phyloP scores from a whole-genome alignment of 2,888 invertebrate genomes.

The Petrolisthes manimaculis region DNA sequence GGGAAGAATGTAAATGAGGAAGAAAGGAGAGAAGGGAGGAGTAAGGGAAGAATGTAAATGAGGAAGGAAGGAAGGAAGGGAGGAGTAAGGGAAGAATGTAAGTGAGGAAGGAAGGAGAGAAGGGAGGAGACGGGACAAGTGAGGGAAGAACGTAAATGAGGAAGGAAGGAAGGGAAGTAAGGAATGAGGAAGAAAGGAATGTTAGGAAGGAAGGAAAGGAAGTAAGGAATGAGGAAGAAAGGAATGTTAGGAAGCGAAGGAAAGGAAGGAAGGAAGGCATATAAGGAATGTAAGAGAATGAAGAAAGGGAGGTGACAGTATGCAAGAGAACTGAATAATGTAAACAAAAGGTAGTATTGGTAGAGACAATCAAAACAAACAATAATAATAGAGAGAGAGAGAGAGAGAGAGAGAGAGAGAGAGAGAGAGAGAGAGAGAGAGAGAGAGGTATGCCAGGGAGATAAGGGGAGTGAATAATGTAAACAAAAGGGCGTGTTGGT shows the following conservation, averaged over 20 bases:
- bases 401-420: slow-evolving; percentile 24
- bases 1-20: not conserved
- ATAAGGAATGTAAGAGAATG: not conserved
- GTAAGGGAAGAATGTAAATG: not conserved
- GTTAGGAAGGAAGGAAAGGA: not conserved
- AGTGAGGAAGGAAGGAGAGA: not conserved
- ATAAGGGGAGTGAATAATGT: too few relatives aligned
- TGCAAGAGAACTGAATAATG: not conserved
- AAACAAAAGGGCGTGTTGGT: too few relatives aligned
- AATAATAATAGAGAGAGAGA: too few relatives aligned
- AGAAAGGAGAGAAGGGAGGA: not conserved
- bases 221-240: not conserved
- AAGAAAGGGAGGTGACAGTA: not conserved
- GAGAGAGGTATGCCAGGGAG: too few relatives aligned
- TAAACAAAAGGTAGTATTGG: not conserved
- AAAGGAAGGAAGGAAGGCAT: not conserved
- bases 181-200: not conserved
- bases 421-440: slow-evolving; percentile 24
- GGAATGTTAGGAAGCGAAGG: not conserved
- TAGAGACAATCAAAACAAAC: not conserved
- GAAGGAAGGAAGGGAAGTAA: slow-evolving; percentile 3
- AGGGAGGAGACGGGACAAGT: not conserved
- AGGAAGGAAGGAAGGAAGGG: not conserved
- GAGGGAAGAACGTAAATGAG: not conserved
- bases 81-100: not conserved